Conservation (phyloP, 2,797 vertebrate species). For the Emydoidea blandingii region DNA sequence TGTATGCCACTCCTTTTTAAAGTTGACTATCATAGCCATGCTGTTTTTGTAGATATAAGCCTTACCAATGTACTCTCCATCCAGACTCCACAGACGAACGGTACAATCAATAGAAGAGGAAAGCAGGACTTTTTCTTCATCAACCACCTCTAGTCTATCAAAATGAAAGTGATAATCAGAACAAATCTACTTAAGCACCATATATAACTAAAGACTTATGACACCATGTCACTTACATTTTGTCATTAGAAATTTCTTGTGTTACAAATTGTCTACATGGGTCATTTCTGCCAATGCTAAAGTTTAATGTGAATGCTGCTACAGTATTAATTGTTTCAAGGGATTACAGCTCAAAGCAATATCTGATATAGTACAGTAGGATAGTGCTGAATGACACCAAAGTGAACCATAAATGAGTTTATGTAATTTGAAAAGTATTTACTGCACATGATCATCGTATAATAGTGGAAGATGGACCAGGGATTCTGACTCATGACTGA, state of each 20-base stretch:
- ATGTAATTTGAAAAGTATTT: fast-evolving
- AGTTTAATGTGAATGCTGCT: not conserved
- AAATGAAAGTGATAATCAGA: conserved; percentile 18
- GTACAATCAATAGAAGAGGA: conserved; percentile 81
- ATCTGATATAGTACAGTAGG: fast-evolving
- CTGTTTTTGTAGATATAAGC: not conserved
- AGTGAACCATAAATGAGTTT: not conserved
- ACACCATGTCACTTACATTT: fast-evolving
- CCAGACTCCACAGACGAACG: conserved; percentile 80
- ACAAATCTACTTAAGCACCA: fast-evolving
- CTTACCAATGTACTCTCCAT: conserved; percentile 79
- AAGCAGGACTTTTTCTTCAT: conserved; percentile 82
- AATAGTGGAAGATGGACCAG: not conserved
- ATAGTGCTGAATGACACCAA: not conserved
- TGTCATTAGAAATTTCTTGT: not conserved
- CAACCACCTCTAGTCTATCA: conserved; percentile 81
- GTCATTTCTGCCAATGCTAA: not conserved
- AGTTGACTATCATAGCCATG: not conserved
- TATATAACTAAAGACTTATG: not conserved
- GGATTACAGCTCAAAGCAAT: not conserved
- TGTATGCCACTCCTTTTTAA: not conserved
- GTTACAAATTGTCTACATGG: not conserved
- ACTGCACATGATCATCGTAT: fast-evolving
- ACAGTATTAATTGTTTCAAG: fast-evolving
- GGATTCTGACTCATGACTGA: fast-evolving